phyloP scores from a whole-genome alignment of 1,140 invertebrate genomes.

The Diprion similis region DNA sequence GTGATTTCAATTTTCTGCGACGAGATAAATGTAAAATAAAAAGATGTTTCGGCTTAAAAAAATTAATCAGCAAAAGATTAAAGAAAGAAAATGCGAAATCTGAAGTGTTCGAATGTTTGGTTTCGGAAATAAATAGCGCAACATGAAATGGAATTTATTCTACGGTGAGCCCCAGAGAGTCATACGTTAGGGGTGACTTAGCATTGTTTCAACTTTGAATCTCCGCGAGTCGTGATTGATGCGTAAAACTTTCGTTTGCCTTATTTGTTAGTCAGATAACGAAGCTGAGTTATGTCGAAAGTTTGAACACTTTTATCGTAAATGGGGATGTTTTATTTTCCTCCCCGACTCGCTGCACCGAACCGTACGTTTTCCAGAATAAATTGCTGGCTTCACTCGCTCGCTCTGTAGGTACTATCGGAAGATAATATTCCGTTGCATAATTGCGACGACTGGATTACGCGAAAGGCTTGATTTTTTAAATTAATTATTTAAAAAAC shows the following conservation, averaged over 20 bases:
- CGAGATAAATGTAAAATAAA: no score
- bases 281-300: conserved; percentile 62
- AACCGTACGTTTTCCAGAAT: conserved; percentile 12
- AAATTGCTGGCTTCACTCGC: not conserved
- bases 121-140: not conserved
- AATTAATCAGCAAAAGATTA: no score
- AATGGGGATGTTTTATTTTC: conserved; percentile 42
- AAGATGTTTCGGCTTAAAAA: no score
- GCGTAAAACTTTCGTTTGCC: conserved; percentile 61
- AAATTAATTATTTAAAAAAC: not conserved
- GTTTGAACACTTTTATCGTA: conserved; percentile 39
- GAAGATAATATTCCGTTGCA: no score
- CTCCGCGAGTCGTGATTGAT: conserved; percentile 61
- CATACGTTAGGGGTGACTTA: conserved; percentile 61
- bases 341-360: conserved; percentile 18
- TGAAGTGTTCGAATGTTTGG: not conserved
- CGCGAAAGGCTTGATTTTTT: not conserved
- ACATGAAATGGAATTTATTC: not conserved
- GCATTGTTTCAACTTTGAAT: conserved; percentile 64
- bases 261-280: conserved; percentile 66
- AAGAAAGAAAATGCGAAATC: no score
- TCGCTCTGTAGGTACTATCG: not conserved
- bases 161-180: conserved; percentile 48
- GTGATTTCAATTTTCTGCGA: no score
- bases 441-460: no score